phyloP scores from a whole-genome alignment of 2,113 vertebrate species.

The Morone chrysops region DNA sequence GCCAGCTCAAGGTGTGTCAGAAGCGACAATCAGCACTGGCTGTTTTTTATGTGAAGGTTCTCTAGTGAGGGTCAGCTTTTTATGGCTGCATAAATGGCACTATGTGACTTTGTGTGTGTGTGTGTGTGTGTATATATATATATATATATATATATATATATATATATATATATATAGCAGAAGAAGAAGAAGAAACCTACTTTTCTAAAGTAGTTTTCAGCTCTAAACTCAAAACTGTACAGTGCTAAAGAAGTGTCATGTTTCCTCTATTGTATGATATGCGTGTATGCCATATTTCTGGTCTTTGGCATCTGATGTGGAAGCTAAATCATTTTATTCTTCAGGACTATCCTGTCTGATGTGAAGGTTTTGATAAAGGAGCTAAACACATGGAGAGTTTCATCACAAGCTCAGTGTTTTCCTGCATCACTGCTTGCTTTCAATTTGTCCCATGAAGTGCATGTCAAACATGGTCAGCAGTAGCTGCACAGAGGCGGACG shows the following conservation, averaged over 20 bases:
- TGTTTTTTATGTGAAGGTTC: constrained; percentile 57
- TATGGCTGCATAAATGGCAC: constrained; percentile 37
- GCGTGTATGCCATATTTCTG: constrained; percentile 27
- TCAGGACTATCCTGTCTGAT: not conserved
- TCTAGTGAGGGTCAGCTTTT: constrained; percentile 45
- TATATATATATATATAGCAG: too few relatives aligned
- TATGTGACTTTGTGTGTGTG: constrained; percentile 3
- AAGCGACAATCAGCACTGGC: constrained; percentile 45
- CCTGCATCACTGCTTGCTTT: constrained; percentile 23
- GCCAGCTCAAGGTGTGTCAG: constrained; percentile 65
- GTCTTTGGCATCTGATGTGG: constrained; percentile 41
- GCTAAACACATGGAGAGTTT: constrained; percentile 33
- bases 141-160: too few relatives aligned
- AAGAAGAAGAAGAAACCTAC: not conserved
- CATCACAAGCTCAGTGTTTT: constrained; percentile 8
- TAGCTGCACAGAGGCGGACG: not conserved
- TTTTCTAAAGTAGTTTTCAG: not conserved
- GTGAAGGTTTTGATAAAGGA: constrained; percentile 39
- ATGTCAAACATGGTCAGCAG: constrained; percentile 8
- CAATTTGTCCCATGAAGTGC: constrained; percentile 32
- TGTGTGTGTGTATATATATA: too few relatives aligned
- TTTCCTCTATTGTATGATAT: constrained; percentile 20
- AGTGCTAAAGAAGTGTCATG: not conserved
- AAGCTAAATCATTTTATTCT: constrained; percentile 48
- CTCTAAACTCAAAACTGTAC: not conserved